Conservation (phyloP, 2,113 vertebrate genomes). For the Nyctibius bracteatus region DNA sequence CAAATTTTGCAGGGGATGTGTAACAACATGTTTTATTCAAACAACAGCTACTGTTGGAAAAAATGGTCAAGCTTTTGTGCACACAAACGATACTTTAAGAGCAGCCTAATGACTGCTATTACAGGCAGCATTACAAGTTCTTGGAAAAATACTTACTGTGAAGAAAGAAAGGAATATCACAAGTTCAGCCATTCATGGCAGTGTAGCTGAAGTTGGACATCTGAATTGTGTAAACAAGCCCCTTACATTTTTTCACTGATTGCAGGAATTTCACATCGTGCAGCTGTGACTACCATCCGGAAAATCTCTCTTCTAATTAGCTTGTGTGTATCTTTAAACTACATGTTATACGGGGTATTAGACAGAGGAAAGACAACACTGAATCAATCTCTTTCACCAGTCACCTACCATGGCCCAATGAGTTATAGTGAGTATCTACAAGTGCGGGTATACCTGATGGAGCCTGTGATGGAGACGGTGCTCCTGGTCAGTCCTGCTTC, state of each 20-base stretch:
- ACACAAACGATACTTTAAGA: neutral
- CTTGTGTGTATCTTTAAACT: neutral
- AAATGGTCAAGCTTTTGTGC: conserved; percentile 5
- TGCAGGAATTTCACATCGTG: neutral
- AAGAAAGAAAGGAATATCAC: neutral
- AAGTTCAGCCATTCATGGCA: conserved; percentile 6
- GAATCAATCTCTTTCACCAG: conserved; percentile 6
- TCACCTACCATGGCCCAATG: neutral
- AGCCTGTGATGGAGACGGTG: neutral
- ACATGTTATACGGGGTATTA: neutral
- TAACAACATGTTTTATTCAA: conserved; percentile 19
- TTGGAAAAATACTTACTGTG: neutral
- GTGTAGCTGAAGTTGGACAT: neutral
- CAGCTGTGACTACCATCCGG: neutral
- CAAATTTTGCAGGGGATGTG: neutral
- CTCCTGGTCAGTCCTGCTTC: neutral
- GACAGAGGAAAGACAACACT: neutral
- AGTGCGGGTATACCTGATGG: neutral
- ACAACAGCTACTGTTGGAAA: neutral
- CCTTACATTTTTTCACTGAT: neutral
- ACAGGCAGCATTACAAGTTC: neutral
- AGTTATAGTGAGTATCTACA: neutral
- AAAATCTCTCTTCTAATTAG: conserved; percentile 27
- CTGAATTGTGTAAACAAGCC: conserved; percentile 14
- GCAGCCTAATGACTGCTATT: neutral